Base-by-base conservation (phyloP, 2,797 vertebrate species). In the Babyrousa celebensis region DNA sequence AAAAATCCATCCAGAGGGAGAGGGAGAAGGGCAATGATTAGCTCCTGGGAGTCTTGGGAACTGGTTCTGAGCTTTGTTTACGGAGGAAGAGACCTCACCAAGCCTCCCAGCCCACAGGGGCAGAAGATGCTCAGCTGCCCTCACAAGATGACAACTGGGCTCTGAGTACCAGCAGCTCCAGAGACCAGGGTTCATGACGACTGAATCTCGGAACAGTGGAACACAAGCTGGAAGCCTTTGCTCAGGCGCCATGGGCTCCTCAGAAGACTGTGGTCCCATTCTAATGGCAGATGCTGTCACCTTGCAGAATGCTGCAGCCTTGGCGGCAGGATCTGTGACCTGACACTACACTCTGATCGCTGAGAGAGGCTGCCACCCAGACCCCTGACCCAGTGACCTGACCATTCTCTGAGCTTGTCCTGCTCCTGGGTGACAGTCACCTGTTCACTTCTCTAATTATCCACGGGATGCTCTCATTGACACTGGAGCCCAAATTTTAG, bases 241-340 rank as follows among this genome's bases (percentile, higher is more conserved):
- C 16, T 65, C 72, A 78, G 43, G 23, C 0, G 1, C 60, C 25
- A 20, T 3, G 1, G 63, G 63, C 29, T 67, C 60, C 27, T 6
- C 6, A 6, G 52, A 6, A 88, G 58, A 65, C 21, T 0, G 4
- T 23, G 16, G 15, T 40, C 60, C 71, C 71, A 27, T 16, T 15
- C 29, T 0, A 2, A n/a, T 12, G 43, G 40, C 20, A 1, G 60
- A n/a, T 4, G 12, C 27, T 2, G 6, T 74, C 29, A 52, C 21
- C 14, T 3, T 9, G 27, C 40, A 5, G 6, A 14, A 14, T 1
- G n/a, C 5, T 9, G n/a, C 6, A 52, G 5, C 29, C 40, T 9
- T 15, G 43, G 27, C 11, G 52, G 40, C 85, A 63, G 60, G 23
- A 27, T 12, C 58, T 17, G 17, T n/a, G 16, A 52, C 29, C 43